These are phyloP conservation scores for Chitala chitala DNA, from an alignment of 2,113 vertebrate species.

Conservation along the genomic window DNA sequence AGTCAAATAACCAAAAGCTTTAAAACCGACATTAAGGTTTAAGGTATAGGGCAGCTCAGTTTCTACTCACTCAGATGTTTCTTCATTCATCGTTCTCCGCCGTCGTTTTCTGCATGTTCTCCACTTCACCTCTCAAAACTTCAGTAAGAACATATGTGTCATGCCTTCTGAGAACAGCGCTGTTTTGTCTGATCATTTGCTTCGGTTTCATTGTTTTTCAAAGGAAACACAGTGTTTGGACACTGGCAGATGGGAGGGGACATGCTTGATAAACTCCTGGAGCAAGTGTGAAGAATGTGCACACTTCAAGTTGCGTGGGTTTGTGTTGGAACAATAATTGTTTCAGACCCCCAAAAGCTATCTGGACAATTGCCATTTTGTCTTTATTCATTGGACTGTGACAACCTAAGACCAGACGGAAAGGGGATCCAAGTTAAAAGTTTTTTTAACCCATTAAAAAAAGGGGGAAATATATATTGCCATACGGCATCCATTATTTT, in stretches of 20 bases:
- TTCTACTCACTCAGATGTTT: no score
- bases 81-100: not conserved
- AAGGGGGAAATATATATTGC: not conserved
- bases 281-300: not conserved
- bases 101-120: not conserved
- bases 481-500: constrained; percentile 27
- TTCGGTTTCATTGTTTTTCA: constrained; percentile 14
- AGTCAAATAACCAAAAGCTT: no score
- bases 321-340: constrained; percentile 20
- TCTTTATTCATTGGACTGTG: constrained; percentile 18
- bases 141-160: not conserved
- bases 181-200: not conserved
- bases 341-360: constrained; percentile 12
- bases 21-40: no score
- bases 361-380: constrained; percentile 3
- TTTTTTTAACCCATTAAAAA: constrained; percentile 15
- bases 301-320: not conserved
- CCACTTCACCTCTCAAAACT: not conserved
- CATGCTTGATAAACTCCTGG: not conserved
- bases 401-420: constrained; percentile 17
- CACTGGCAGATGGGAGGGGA: not conserved
- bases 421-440: constrained; percentile 13
- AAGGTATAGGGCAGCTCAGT: no score
- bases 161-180: not conserved
- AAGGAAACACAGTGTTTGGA: constrained; percentile 11